Percentiles rank a stretch among this genome's conserved stretches.
Evolutionary conservation across 2,888 invertebrate genomes (phyloP).

Genomic region (Syrista parreyssii): DNA sequence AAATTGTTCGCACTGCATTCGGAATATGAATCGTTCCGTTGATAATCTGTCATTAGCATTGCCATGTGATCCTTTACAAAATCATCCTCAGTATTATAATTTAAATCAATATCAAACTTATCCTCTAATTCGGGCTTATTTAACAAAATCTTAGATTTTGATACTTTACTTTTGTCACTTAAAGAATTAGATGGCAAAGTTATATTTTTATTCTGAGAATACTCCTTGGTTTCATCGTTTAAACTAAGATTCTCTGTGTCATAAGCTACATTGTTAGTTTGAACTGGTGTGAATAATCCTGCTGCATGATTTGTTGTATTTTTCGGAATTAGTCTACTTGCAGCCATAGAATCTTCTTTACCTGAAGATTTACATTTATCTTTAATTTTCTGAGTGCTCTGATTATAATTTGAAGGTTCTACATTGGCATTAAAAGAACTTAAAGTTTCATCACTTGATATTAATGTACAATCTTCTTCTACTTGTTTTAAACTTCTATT

Average conservation of each 20-base stretch:
- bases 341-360: background rate
- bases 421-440: background rate
- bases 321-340: background rate
- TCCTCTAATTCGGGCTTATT: background rate
- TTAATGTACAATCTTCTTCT: background rate
- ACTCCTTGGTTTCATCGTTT: background rate
- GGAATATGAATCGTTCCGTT: background rate
- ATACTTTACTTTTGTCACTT: background rate
- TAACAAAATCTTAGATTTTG: background rate
- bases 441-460: background rate
- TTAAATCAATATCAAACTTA: background rate
- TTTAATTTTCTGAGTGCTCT: background rate
- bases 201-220: constrained; percentile 13
- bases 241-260: constrained; percentile 9
- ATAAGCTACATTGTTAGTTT: constrained; percentile 37
- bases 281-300: constrained; percentile 25
- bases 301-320: background rate
- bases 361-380: background rate
- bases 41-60: background rate
- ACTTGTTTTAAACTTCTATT: background rate
- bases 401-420: background rate
- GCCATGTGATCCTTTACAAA: background rate
- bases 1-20: background rate
- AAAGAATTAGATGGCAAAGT: constrained; percentile 4
- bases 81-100: background rate